Percentiles rank a stretch among this genome's conserved stretches.
Evolutionary conservation across 92 coral and sea anemone genomes (phyloP).

Genomic region (Parazoanthus atlanticus): DNA sequence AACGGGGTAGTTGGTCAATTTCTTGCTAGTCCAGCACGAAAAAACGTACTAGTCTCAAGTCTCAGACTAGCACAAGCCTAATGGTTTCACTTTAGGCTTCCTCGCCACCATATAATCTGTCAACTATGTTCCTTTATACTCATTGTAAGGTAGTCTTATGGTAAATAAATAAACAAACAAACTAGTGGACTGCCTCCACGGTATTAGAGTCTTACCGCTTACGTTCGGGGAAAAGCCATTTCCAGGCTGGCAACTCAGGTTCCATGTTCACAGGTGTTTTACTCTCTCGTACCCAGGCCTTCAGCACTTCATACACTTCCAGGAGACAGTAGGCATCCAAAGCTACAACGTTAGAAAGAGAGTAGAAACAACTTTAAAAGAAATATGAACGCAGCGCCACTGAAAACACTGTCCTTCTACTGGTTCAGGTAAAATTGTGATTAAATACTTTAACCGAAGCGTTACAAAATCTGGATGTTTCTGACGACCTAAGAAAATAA

Average conservation of each 20-base stretch:
- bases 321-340: constrained; percentile 92
- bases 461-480: too few relatives aligned
- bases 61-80: too few relatives aligned
- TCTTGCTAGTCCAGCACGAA: too few relatives aligned
- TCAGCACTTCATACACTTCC: constrained; percentile 83
- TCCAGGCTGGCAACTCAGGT: constrained; percentile 66
- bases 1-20: too few relatives aligned
- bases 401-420: background rate
- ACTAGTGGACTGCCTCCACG: background rate
- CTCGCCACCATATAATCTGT: too few relatives aligned
- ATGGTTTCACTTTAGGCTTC: too few relatives aligned
- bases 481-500: too few relatives aligned
- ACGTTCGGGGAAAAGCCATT: constrained; percentile 70
- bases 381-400: background rate
- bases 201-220: background rate
- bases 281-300: constrained; percentile 77
- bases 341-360: constrained; percentile 53
- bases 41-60: background rate
- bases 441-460: too few relatives aligned
- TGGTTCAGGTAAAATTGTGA: background rate
- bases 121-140: too few relatives aligned
- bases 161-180: too few relatives aligned
- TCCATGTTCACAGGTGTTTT: constrained; percentile 76
- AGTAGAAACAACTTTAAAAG: background rate
- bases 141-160: too few relatives aligned